Evolutionary conservation across 2,888 invertebrate genomes (phyloP), one percentile per base, ranked within the genome.

Genomic region (Lochmaea crataegi): DNA sequence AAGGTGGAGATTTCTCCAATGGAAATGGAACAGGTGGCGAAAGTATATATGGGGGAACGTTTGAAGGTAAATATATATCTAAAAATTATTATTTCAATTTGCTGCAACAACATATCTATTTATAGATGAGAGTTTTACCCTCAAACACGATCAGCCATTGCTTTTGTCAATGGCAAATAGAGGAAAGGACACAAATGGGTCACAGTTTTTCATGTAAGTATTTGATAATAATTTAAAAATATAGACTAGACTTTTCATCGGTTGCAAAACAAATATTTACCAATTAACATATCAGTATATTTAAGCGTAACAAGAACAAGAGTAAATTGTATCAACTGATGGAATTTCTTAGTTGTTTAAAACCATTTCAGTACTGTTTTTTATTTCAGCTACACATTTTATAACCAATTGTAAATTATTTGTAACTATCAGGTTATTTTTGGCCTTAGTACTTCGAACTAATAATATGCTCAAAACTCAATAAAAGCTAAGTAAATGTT

Each of bases 121-220:
- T 76, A 51, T 87, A 96, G 99, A 99, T 92, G 99, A 99, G 89
- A 93, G 93, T 83, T 97, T 99, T 87, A 92, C 91, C 32, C 83
- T 95, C 69, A 94, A 94, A 85, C 98, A 98, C 89, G 96, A 96
- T 82, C 91, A 92, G 80, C 95, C 97, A 16, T 97, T 94, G 86
- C 89, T 99, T 78, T 89, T 99, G 72, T 98, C 98, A 56, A 99
- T 99, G 99, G 99, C 99, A 16, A 99, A 99, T 88, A 91, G 97
- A 83, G 98, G 99, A 78, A 96, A 95, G 87, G 94, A 98, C 85
- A 98, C 99, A 56, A 99, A 99, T 87, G 98, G 99, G 73, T 98
- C 98, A 2, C 99, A 99, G 86, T 99, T 99, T 89, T 98, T 98
- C 88, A 96, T 98, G 97, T 98, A 92, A 96, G 97, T 94, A 70